A percentile compares a stretch with the other conserved stretches of the same genome.
Evolutionary conservation across 2,797 vertebrate genomes (phyloP).

Genomic region (Fratercula arctica): DNA sequence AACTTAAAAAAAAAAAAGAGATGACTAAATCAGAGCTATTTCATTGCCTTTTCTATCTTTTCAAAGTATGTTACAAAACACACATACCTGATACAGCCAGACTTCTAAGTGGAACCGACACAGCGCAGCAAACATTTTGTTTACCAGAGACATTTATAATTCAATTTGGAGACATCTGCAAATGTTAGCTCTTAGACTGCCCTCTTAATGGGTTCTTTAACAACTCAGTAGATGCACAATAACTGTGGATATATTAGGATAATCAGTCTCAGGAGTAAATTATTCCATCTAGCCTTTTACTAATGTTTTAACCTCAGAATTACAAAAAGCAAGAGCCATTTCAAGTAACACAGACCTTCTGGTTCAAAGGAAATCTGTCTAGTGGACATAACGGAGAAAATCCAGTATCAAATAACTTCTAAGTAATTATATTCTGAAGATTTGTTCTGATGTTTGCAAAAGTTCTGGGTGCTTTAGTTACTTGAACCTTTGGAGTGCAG

Average conservation of each 20-base stretch:
- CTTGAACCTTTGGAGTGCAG: neutral
- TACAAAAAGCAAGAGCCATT: neutral
- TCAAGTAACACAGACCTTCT: neutral
- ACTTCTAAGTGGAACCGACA: neutral
- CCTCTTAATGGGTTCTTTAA: slow-evolving; percentile 58
- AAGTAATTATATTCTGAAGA: neutral
- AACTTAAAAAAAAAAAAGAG: neutral
- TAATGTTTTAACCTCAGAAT: slow-evolving; percentile 29
- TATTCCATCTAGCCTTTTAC: slow-evolving; percentile 28
- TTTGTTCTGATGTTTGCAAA: neutral
- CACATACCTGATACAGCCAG: neutral
- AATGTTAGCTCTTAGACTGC: slow-evolving; percentile 60
- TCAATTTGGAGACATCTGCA: slow-evolving; percentile 67
- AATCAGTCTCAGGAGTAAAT: slow-evolving; percentile 53
- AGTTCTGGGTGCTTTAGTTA: neutral
- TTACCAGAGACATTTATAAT: slow-evolving; percentile 58
- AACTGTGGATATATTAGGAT: slow-evolving; percentile 44
- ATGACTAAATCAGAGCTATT: neutral
- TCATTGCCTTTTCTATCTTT: neutral
- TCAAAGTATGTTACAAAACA: neutral
- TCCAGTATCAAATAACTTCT: neutral
- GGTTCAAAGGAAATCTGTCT: neutral
- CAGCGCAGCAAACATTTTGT: neutral
- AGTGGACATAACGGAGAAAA: neutral
- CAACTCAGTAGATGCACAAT: slow-evolving; percentile 59